These are phyloP conservation scores for Lasioglossum marginatum DNA, from an alignment of 2,888 invertebrate genomes.

Conservation along the genomic window DNA sequence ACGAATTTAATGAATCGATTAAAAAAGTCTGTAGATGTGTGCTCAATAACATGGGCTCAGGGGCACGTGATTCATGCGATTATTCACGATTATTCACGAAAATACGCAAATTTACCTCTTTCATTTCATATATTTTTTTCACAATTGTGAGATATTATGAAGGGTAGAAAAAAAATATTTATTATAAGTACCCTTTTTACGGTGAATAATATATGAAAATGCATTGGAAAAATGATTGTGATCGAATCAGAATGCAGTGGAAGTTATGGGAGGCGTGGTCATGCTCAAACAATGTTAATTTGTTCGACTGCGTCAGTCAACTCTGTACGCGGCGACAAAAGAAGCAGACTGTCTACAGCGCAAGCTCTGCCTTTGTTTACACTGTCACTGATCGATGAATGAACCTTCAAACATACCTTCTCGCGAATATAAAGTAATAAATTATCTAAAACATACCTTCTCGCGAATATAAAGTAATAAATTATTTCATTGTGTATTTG, in stretches of 20 bases:
- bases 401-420: not conserved
- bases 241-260: not conserved
- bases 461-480: not conserved
- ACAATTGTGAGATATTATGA: no score
- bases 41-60: not conserved
- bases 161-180: no score
- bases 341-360: conserved; percentile 21
- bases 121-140: no score
- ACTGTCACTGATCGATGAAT: conserved; percentile 25
- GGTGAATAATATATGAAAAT: not conserved
- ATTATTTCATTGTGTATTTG: not conserved
- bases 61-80: not conserved
- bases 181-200: no score
- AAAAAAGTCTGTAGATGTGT: not conserved
- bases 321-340: not conserved
- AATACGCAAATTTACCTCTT: no score
- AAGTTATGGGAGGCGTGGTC: not conserved
- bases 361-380: conserved; percentile 46
- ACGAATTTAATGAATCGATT: conserved; percentile 20
- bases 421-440: not conserved
- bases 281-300: conserved; percentile 8
- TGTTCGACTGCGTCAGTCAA: not conserved
- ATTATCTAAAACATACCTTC: not conserved
- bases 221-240: not conserved
- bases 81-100: not conserved